phyloP scores from a whole-genome alignment of 2,888 invertebrate genomes.

The Aleiodes alternator region DNA sequence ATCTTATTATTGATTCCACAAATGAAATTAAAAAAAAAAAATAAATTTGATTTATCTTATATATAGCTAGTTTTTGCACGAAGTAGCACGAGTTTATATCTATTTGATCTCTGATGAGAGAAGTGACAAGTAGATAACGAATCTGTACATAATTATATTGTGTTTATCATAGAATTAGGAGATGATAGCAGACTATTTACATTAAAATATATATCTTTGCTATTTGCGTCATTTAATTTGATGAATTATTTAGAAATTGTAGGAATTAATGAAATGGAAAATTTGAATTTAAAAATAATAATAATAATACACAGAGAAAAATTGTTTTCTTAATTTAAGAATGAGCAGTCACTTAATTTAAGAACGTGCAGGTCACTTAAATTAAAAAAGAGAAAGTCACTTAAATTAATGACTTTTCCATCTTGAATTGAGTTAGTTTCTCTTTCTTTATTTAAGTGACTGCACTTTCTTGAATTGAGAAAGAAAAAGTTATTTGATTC shows the following conservation, averaged over 20 bases:
- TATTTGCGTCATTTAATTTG: slow-evolving; percentile 48
- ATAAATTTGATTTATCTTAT: not conserved
- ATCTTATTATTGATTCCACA: too few species aligned
- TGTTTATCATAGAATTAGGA: slow-evolving; percentile 26
- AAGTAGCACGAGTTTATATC: not conserved
- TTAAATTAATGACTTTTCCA: too few species aligned
- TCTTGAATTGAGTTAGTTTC: too few species aligned
- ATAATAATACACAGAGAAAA: too few species aligned
- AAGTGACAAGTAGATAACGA: slow-evolving; percentile 22
- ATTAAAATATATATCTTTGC: slow-evolving; percentile 36
- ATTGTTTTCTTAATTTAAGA: too few species aligned
- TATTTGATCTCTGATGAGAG: not conserved
- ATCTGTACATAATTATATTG: slow-evolving; percentile 15
- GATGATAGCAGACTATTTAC: slow-evolving; percentile 38
- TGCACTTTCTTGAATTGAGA: too few species aligned
- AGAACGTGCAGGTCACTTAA: too few species aligned
- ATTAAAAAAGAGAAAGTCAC: too few species aligned
- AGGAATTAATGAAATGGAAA: not conserved
- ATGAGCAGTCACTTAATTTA: too few species aligned
- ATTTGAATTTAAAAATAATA: not conserved
- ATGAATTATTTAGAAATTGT: slow-evolving; percentile 18
- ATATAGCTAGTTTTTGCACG: not conserved
- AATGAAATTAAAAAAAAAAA: not conserved
- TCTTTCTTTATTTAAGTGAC: too few species aligned
- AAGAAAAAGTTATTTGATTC: too few species aligned